A percentile compares a stretch with the other conserved stretches of the same genome.
Evolutionary conservation across 2,888 invertebrate species (phyloP).

Genomic region (Phytoseiulus persimilis): DNA sequence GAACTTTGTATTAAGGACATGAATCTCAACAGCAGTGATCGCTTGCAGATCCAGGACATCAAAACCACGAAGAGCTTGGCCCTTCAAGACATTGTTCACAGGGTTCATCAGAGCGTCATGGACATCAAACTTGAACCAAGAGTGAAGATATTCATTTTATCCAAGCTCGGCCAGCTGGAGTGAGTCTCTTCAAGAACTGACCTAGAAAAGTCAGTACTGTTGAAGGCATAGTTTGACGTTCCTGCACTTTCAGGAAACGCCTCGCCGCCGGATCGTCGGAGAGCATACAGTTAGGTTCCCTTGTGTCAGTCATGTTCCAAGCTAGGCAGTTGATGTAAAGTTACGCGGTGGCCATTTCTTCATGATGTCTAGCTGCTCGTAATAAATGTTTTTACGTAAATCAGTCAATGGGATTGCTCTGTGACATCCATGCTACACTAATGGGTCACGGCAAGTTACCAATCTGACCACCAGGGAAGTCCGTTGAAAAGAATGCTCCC

Average conservation of each 20-base stretch:
- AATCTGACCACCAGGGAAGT: too few relatives aligned
- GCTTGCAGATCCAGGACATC: constrained; percentile 58
- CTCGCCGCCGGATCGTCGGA: constrained; percentile 79
- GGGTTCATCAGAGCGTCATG: constrained; percentile 61
- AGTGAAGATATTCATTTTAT: constrained; percentile 66
- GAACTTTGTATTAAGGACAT: neutral
- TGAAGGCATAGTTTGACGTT: constrained; percentile 16
- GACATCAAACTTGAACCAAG: constrained; percentile 51
- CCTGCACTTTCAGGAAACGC: constrained; percentile 55
- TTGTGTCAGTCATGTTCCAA: constrained; percentile 58
- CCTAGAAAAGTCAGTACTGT: too few relatives aligned
- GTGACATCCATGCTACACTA: too few relatives aligned
- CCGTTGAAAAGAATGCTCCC: too few relatives aligned
- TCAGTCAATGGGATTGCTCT: neutral
- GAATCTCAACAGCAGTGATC: too few relatives aligned
- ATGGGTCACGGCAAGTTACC: too few relatives aligned
- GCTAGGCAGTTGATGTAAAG: constrained; percentile 22
- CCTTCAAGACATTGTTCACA: constrained; percentile 81
- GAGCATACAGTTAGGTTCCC: constrained; percentile 74
- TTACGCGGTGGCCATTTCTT: neutral
- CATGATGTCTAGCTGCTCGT: too few relatives aligned
- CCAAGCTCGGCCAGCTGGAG: constrained; percentile 82
- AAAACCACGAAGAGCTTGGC: constrained; percentile 84
- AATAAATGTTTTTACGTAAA: neutral
- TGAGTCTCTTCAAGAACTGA: constrained; percentile 48